These are phyloP conservation scores for Carassius carassius DNA, from an alignment of 2,113 vertebrate genomes.

Conservation along the genomic window DNA sequence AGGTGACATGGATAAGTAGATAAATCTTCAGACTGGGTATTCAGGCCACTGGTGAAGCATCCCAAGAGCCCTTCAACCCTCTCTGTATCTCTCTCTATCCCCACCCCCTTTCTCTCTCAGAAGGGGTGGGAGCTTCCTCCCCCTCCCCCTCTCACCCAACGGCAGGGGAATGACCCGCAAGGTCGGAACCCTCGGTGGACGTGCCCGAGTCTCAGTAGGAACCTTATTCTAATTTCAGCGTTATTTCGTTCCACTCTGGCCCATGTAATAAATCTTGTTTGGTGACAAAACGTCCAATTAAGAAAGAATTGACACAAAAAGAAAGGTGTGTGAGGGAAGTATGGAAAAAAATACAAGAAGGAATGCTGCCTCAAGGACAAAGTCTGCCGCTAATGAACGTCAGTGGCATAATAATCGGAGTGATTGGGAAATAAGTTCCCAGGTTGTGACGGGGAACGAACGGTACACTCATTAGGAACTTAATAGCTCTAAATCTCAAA, in stretches of 20 bases:
- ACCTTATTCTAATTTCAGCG: constrained; percentile 73
- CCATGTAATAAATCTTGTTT: constrained; percentile 73
- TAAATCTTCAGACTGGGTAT: constrained; percentile 68
- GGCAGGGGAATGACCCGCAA: constrained; percentile 62
- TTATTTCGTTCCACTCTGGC: constrained; percentile 61
- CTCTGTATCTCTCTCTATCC: constrained; percentile 40
- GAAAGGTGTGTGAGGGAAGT: constrained; percentile 56
- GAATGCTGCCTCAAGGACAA: constrained; percentile 66
- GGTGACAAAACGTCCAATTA: constrained; percentile 73
- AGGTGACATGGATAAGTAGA: constrained; percentile 74
- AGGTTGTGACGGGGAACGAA: constrained; percentile 42
- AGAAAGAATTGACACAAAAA: constrained; percentile 72
- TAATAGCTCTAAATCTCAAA: constrained; percentile 23
- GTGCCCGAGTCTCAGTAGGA: constrained; percentile 67
- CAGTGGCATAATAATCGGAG: constrained; percentile 53
- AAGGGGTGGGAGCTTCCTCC: constrained; percentile 49
- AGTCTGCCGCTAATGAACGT: constrained; percentile 58
- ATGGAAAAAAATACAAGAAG: constrained; percentile 49
- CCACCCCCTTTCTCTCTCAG: constrained; percentile 18
- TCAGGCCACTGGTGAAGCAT: constrained; percentile 67
- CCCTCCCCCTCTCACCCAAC: constrained; percentile 46
- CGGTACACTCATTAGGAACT: constrained; percentile 52
- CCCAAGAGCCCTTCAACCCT: constrained; percentile 59
- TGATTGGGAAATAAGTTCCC: constrained; percentile 56
- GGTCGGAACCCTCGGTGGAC: constrained; percentile 70